phyloP scores from a whole-genome alignment of 2,888 invertebrate species.

The Leptinotarsa haldemani region DNA sequence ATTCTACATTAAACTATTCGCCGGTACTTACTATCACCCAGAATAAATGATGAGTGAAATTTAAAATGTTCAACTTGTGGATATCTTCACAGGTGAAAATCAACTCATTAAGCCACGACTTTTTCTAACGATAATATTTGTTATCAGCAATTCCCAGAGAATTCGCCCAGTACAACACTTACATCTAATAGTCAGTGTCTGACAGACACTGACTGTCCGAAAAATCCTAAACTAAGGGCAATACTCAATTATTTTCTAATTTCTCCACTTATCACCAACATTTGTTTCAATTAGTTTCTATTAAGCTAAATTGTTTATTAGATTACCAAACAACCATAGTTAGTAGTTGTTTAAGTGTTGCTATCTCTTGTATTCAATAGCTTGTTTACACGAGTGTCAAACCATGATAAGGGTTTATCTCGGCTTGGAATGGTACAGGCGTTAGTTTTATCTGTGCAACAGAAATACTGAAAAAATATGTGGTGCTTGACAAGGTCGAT shows the following conservation, averaged over 20 bases:
- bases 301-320: constrained; percentile 51
- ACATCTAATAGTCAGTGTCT: too few relatives aligned
- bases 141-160: too few relatives aligned
- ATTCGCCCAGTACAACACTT: too few relatives aligned
- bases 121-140: too few relatives aligned
- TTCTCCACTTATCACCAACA: constrained; percentile 45
- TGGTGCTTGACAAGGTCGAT: constrained; percentile 18
- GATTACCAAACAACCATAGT: constrained; percentile 45
- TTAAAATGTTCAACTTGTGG: too few relatives aligned
- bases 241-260: constrained; percentile 38
- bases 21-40: too few relatives aligned
- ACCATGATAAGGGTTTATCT: constrained; percentile 52
- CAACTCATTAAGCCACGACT: too few relatives aligned
- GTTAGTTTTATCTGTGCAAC: constrained; percentile 31
- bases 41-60: too few relatives aligned
- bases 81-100: too few relatives aligned
- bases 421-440: constrained; percentile 35
- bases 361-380: constrained; percentile 39
- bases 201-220: background rate
- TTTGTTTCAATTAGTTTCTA: constrained; percentile 53
- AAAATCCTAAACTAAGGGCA: constrained; percentile 15
- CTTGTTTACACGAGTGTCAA: constrained; percentile 55
- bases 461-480: constrained; percentile 12
- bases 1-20: too few relatives aligned
- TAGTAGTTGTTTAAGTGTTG: constrained; percentile 23